Base-by-base conservation (phyloP, 2,797 vertebrate species). In the Mycteria americana region DNA sequence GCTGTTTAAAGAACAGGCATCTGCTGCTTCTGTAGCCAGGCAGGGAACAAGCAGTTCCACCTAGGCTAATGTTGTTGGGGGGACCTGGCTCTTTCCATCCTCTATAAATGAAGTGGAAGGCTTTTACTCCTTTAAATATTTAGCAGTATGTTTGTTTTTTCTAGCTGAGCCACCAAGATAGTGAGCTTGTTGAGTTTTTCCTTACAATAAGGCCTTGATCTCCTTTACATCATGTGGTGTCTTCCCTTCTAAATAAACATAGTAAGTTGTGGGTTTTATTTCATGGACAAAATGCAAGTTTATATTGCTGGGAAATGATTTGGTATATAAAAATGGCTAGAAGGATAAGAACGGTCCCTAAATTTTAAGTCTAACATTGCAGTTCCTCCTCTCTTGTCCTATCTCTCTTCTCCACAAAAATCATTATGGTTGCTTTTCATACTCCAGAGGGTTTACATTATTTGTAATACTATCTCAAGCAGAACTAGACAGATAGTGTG, bases 391-490 rank as follows among this genome's bases (percentile, higher is more conserved):
- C 54, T 60, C 25, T 23, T 31, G 27, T 54, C 30, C 37, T 68
- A 1, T 11, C 5, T 73, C 18, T 85, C 14, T 62, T 76, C 15
- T 39, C 17, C 25, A 25, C 57, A 68, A 31, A 70, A 74, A 31
- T 45, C 39, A 9, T 39, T 46, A 33, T 17, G n/a, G 18, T 46
- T 78, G 15, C 8, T 43, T 89, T 89, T 51, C 24, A 15, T 74
- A 17, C 18, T 69, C 7, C 2, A 5, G 30, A 37, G 19, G 7
- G 30, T 2, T 63, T 70, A 22, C 0, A 0, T 43, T 63, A 23
- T 78, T 78, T 54, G 31, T 65, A 45, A 18, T 67, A 11, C 11
- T 35, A 2, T 41, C n/a, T 75, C 35, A 27, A 70, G 46, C 27
- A 51, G 67, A 84, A 39, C 13, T 18, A 43, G 39, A 9, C 53